These are phyloP conservation scores for Nycteola revayana DNA, from an alignment of 2,888 invertebrate species.

Conservation along the genomic window DNA sequence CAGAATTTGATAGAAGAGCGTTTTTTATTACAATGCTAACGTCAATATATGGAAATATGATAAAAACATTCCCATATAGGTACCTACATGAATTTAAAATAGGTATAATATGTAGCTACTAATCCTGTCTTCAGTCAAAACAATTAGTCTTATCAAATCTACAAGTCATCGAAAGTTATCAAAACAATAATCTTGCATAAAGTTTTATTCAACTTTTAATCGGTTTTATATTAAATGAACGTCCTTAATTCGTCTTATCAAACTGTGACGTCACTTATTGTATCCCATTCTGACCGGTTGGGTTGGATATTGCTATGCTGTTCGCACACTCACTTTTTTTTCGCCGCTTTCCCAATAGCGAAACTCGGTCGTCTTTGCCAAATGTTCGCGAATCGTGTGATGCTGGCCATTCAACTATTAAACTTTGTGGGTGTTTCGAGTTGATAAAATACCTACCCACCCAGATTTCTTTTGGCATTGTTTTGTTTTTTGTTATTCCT, in stretches of 20 bases:
- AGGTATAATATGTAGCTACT: no score
- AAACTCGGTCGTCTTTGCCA: conserved; percentile 65
- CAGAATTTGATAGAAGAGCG: no score
- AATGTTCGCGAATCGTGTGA: conserved; percentile 54
- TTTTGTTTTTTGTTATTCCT: conserved; percentile 26
- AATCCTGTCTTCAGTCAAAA: no score
- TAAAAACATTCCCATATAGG: no score
- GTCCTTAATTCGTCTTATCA: conserved; percentile 34
- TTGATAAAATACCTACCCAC: no score
- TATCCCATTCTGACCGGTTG: conserved; percentile 40
- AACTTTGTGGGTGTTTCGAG: conserved; percentile 29
- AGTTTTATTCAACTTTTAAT: no score
- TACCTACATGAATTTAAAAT: no score
- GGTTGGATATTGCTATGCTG: conserved; percentile 37
- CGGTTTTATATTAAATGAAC: conserved; percentile 22
- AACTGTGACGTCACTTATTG: conserved; percentile 39
- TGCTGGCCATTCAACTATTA: conserved; percentile 29
- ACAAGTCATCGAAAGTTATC: no score
- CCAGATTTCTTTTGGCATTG: conserved; percentile 39
- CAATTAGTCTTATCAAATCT: no score
- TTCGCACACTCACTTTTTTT: conserved; percentile 73
- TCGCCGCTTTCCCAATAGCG: conserved; percentile 72
- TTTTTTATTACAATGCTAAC: no score
- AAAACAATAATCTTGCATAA: no score
- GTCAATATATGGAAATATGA: no score